phyloP scores from a whole-genome alignment of 2,113 vertebrate genomes.

The Pelmatolapia mariae region DNA sequence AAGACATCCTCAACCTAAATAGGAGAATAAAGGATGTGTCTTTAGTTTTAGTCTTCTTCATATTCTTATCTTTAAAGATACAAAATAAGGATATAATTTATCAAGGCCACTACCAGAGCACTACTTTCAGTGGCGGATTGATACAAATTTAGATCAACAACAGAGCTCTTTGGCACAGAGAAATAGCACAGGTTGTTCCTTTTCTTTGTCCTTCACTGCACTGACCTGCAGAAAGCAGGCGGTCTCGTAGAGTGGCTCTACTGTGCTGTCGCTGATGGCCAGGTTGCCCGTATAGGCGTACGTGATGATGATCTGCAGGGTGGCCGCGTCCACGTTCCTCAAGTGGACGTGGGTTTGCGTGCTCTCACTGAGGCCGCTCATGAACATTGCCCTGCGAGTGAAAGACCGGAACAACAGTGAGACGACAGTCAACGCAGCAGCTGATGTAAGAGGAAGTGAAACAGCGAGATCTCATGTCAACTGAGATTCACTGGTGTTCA shows the following conservation, averaged over 20 bases:
- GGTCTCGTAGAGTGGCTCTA: conserved; percentile 97
- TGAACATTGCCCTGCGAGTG: conserved; percentile 90
- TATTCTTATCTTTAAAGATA: background rate
- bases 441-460: background rate
- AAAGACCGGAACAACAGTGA: background rate
- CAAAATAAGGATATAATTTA: accelerated
- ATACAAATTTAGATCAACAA: background rate
- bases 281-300: conserved; percentile 97
- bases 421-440: background rate
- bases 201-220: background rate
- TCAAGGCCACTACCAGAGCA: accelerated
- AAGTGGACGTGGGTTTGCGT: conserved; percentile 95
- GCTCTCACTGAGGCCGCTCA: conserved; percentile 96
- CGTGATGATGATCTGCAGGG: conserved; percentile 91
- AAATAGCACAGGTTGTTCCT: background rate
- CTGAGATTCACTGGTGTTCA: background rate
- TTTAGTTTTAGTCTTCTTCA: background rate
- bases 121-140: background rate
- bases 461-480: background rate
- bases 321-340: conserved; percentile 90
- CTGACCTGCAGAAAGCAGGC: conserved; percentile 96
- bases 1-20: conserved; percentile 93
- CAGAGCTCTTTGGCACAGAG: background rate
- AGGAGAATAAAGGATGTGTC: background rate
- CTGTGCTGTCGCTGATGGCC: conserved; percentile 88